Evolutionary conservation across 2,797 vertebrate species (phyloP).

Genomic region (Eidolon dupreanum): DNA sequence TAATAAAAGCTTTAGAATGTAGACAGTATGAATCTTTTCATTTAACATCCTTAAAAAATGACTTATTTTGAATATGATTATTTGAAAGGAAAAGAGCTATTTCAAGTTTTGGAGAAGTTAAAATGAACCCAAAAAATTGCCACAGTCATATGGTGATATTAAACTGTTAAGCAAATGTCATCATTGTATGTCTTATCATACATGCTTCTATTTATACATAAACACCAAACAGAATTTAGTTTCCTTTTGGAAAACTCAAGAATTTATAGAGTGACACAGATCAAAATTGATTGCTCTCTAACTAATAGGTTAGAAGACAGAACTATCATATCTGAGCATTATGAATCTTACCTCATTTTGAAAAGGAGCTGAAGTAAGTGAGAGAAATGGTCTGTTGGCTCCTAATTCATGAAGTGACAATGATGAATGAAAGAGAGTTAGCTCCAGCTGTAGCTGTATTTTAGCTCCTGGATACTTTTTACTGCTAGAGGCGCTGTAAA

Average conservation of each 20-base stretch:
- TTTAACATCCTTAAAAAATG: not conserved
- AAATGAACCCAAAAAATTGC: not conserved
- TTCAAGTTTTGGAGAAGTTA: conserved; percentile 25
- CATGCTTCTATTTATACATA: not conserved
- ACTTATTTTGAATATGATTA: not conserved
- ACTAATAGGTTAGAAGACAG: conserved; percentile 68
- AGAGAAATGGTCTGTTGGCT: conserved; percentile 54
- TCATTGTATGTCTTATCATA: not conserved
- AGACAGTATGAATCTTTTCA: not conserved
- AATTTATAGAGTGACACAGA: conserved; percentile 47
- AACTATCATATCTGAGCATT: conserved; percentile 48
- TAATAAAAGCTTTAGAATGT: conserved; percentile 31
- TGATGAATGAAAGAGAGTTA: conserved; percentile 76
- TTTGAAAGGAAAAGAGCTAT: conserved; percentile 12
- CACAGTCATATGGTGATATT: not conserved
- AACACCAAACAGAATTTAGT: not conserved
- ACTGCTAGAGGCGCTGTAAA: conserved; percentile 61
- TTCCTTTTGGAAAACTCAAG: not conserved
- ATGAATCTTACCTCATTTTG: conserved; percentile 33
- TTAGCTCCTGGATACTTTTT: conserved; percentile 66
- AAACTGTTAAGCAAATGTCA: not conserved
- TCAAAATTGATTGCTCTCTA: conserved; percentile 69
- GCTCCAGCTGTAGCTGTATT: conserved; percentile 57
- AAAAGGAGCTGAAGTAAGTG: not conserved
- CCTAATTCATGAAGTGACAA: conserved; percentile 65